These are phyloP conservation scores for Petromus typicus DNA, from an alignment of 2,113 vertebrate species.

Conservation along the genomic window DNA sequence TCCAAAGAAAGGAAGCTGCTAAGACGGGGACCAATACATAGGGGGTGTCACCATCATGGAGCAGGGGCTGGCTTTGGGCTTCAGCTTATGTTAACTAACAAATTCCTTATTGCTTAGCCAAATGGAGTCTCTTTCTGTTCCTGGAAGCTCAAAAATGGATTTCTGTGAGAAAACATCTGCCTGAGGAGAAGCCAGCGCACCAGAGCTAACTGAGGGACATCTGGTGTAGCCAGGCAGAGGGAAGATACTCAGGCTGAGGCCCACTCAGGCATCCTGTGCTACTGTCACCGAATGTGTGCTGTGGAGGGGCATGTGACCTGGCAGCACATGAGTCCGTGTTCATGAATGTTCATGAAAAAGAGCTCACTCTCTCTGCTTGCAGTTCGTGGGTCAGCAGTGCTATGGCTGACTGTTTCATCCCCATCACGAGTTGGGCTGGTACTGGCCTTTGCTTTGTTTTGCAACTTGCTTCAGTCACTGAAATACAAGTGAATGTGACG, in stretches of 20 bases:
- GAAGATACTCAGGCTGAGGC: fast-evolving
- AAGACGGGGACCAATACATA: not conserved
- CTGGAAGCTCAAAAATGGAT: not conserved
- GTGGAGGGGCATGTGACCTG: not conserved
- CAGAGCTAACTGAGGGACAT: not conserved
- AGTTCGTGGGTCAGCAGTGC: fast-evolving
- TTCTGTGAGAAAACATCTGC: not conserved
- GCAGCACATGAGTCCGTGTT: not conserved
- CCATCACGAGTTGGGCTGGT: not conserved
- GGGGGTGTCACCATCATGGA: not conserved
- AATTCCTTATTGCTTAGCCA: not conserved
- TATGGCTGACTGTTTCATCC: not conserved
- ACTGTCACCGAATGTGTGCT: fast-evolving
- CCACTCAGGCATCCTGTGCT: not conserved
- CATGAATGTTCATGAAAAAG: not conserved
- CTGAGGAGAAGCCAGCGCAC: not conserved
- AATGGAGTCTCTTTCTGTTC: not conserved
- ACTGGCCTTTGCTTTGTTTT: not conserved
- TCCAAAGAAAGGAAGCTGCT: not conserved
- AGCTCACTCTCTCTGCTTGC: fast-evolving
- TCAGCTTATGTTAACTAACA: not conserved
- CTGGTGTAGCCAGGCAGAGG: not conserved
- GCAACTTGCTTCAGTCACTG: not conserved
- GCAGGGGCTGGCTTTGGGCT: not conserved
- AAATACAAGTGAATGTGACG: fast-evolving